Conservation (phyloP, 1,140 invertebrate species). For the Drosophila lini region DNA sequence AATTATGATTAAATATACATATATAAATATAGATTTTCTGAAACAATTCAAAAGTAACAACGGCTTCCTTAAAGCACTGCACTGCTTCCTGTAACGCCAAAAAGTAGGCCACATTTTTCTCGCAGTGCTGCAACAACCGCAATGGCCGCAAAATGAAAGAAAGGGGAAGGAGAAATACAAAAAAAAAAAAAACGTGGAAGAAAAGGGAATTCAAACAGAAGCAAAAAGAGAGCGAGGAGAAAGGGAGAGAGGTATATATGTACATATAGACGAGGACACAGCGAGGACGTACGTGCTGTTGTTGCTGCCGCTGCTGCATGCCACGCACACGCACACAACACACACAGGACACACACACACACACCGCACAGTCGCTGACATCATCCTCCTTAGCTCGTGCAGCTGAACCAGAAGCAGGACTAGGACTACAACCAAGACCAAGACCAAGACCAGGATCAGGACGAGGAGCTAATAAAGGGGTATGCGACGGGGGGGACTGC, state of each 20-base stretch:
- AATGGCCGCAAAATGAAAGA: conserved; percentile 68
- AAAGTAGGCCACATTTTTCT: background rate
- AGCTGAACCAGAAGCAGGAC: conserved; percentile 14
- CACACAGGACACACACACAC: conserved; percentile 11
- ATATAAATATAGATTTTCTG: no score
- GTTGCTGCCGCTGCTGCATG: conserved; percentile 46
- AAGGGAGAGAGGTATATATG: conserved; percentile 4
- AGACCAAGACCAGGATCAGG: background rate
- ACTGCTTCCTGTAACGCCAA: no score
- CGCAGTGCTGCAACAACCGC: conserved; percentile 44
- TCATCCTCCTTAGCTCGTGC: conserved; percentile 61
- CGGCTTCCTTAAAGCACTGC: no score
- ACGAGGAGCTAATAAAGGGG: conserved; percentile 24
- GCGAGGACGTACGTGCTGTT: conserved; percentile 69
- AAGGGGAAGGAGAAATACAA: conserved; percentile 22
- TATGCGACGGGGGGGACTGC: conserved; percentile 19
- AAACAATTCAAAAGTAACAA: no score
- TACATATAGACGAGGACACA: conserved; percentile 58
- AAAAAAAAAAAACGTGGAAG: conserved; percentile 22
- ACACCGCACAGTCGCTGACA: conserved; percentile 62
- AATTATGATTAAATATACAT: background rate
- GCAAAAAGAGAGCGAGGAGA: conserved; percentile 2
- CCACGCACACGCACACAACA: conserved; percentile 28
- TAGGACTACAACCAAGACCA: background rate
- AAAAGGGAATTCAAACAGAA: conserved; percentile 27